These are phyloP conservation scores for Raja brachyura DNA, from an alignment of 2,113 vertebrate genomes.

Conservation along the genomic window DNA sequence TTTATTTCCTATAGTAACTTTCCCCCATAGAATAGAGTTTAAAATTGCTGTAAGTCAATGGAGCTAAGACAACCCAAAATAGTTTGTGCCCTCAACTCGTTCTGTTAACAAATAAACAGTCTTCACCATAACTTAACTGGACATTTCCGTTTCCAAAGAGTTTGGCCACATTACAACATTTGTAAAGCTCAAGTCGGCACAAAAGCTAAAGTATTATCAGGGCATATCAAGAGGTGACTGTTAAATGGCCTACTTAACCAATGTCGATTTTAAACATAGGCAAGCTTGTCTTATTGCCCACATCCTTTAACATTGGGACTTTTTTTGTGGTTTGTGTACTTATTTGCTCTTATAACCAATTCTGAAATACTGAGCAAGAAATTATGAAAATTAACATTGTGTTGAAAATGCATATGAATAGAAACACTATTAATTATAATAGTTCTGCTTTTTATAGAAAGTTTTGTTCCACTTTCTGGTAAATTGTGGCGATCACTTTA, in stretches of 20 bases:
- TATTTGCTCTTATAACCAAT: background rate
- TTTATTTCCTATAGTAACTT: background rate
- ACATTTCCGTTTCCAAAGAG: background rate
- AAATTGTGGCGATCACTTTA: background rate
- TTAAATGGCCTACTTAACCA: constrained; percentile 29
- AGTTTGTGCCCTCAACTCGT: background rate
- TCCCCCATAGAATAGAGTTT: background rate
- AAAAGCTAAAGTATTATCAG: background rate
- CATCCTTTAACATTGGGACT: background rate
- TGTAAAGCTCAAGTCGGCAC: no score
- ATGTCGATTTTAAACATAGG: background rate
- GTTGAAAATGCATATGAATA: background rate
- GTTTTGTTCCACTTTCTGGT: background rate
- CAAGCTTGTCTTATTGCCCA: constrained; percentile 18
- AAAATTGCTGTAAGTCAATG: background rate
- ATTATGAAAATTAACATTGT: background rate
- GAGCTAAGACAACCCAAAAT: background rate
- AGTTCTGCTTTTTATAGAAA: background rate
- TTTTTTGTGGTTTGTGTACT: constrained; percentile 4
- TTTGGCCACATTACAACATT: no score
- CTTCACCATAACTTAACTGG: background rate
- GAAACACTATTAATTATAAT: background rate
- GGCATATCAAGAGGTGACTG: background rate
- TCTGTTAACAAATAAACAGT: background rate
- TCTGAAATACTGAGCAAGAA: background rate